phyloP scores from a whole-genome alignment of 2,797 vertebrate genomes.

The Leptodactylus fallax region DNA sequence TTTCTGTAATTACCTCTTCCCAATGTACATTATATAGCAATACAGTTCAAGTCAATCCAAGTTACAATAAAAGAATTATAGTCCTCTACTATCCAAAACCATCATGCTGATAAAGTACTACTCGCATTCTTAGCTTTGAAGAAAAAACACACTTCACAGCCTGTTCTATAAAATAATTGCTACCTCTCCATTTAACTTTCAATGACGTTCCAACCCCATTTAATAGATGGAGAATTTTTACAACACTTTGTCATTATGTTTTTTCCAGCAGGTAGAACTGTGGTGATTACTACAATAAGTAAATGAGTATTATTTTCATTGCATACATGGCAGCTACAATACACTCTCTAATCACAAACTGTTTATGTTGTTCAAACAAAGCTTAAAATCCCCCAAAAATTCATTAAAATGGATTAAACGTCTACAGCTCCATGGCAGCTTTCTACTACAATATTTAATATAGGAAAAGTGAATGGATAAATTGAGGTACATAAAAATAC shows the following conservation, averaged over 20 bases:
- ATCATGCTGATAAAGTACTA: neutral
- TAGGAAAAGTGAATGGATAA: neutral
- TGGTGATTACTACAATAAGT: constrained; percentile 12
- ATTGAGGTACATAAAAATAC: neutral
- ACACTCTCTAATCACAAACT: neutral
- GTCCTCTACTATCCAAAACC: neutral
- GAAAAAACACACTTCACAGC: neutral
- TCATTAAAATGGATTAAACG: neutral
- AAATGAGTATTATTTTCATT: neutral
- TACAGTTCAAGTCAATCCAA: neutral
- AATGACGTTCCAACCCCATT: neutral
- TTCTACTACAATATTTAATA: neutral
- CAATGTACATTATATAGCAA: neutral
- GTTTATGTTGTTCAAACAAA: neutral
- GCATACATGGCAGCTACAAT: neutral
- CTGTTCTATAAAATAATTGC: neutral
- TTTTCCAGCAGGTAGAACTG: neutral
- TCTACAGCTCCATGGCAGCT: neutral
- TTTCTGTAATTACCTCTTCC: neutral
- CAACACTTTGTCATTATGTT: neutral
- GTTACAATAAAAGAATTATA: neutral
- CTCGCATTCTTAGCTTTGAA: neutral
- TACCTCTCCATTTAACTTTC: neutral
- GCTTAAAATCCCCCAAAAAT: neutral
- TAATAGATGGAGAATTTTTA: neutral